A percentile compares a stretch with the other conserved stretches of the same genome.
Conservation (phyloP, 2,888 invertebrate species). For the Archips xylosteana region DNA sequence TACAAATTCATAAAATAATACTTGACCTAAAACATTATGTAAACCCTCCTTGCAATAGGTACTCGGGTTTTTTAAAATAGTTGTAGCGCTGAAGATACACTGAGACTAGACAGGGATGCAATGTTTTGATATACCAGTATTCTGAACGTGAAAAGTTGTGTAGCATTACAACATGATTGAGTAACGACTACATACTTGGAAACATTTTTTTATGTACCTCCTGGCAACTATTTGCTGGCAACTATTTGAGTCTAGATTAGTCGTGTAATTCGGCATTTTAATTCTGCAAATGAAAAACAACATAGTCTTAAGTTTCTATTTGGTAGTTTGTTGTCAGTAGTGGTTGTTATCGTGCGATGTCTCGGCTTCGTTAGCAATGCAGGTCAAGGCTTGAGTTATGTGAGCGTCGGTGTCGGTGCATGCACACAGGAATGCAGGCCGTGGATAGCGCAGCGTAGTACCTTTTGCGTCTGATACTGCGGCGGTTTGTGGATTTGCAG, state of each 20-base stretch:
- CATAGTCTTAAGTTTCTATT: conserved; percentile 12
- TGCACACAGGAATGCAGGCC: conserved; percentile 57
- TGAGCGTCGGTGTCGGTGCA: conserved; percentile 58
- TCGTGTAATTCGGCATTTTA: too few relatives aligned
- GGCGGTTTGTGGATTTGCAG: neutral
- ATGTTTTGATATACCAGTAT: neutral
- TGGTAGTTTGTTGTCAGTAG: conserved; percentile 17
- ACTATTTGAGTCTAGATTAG: too few relatives aligned
- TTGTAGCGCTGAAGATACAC: neutral
- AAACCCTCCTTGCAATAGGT: neutral
- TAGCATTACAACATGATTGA: neutral
- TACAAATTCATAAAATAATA: neutral
- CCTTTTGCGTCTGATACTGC: conserved; percentile 7
- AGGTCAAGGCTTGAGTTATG: conserved; percentile 75
- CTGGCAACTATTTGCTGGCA: too few relatives aligned
- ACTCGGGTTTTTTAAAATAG: neutral
- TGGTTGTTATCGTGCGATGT: conserved; percentile 23
- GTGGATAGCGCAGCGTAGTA: conserved; percentile 29
- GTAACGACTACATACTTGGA: neutral
- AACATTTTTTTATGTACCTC: neutral
- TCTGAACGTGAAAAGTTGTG: neutral
- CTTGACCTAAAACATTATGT: neutral
- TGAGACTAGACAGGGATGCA: neutral
- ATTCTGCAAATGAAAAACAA: neutral
- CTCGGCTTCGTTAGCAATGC: conserved; percentile 68